These are phyloP conservation scores for Drosophila parabipectinata DNA, from an alignment of 1,140 invertebrate species.

Conservation along the genomic window DNA sequence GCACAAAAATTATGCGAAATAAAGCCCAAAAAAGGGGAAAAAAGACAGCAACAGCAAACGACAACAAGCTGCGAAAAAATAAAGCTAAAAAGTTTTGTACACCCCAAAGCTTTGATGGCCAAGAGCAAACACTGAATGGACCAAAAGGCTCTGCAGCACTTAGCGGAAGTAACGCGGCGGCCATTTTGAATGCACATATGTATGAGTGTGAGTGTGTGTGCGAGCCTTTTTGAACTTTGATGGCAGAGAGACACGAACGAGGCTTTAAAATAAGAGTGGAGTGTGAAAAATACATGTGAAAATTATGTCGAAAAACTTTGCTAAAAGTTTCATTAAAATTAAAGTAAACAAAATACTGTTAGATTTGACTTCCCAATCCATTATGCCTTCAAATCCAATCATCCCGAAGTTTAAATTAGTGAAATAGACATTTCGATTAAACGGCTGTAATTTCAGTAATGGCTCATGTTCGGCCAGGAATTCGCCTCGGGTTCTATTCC, in stretches of 20 bases:
- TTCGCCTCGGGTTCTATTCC: conserved; percentile 18
- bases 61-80: conserved; percentile 35
- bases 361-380: not conserved
- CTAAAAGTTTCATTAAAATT: not conserved
- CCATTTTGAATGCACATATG: conserved; percentile 37
- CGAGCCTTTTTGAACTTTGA: conserved; percentile 34
- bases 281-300: not conserved
- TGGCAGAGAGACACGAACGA: not conserved
- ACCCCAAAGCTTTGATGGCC: conserved; percentile 51
- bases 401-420: not conserved
- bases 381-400: not conserved
- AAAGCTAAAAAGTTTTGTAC: conserved; percentile 38
- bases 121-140: conserved; percentile 59
- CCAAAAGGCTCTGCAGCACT: conserved; percentile 35
- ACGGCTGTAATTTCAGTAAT: conserved; percentile 35
- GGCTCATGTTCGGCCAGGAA: conserved; percentile 12
- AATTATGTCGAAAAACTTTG: not conserved
- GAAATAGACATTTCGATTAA: conserved; percentile 25
- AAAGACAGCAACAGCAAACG: conserved; percentile 11
- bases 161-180: conserved; percentile 49
- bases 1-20: conserved; percentile 72
- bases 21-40: conserved; percentile 43
- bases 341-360: not conserved
- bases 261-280: conserved; percentile 8
- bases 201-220: not conserved